Evolutionary conservation across 2,113 vertebrate species (phyloP).

Genomic region (Hypomesus transpacificus): DNA sequence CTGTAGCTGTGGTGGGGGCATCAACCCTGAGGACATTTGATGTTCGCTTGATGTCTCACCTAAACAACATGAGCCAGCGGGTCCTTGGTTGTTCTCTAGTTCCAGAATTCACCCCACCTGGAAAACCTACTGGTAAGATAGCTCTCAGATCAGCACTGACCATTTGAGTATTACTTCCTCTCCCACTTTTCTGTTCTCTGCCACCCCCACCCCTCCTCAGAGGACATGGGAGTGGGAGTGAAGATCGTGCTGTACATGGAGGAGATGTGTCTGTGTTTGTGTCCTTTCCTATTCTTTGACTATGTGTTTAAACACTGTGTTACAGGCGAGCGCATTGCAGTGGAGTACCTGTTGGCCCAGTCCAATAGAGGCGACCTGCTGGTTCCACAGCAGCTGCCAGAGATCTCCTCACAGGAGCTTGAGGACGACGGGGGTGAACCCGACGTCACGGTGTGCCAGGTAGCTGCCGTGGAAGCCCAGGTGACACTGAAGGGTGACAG

Average conservation of each 20-base stretch:
- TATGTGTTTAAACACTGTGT: neutral
- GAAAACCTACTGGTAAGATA: neutral
- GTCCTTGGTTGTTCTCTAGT: slow-evolving; percentile 21
- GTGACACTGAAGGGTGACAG: too few relatives aligned
- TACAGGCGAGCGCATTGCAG: slow-evolving; percentile 34
- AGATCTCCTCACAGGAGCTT: neutral
- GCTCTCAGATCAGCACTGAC: too few relatives aligned
- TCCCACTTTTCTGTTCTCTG: too few relatives aligned
- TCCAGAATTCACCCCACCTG: slow-evolving; percentile 27
- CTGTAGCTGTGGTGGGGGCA: slow-evolving; percentile 8
- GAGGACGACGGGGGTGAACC: slow-evolving; percentile 9
- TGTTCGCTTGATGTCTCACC: slow-evolving; percentile 21
- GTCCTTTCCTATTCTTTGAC: neutral
- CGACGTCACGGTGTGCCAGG: too few relatives aligned
- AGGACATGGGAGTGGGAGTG: too few relatives aligned
- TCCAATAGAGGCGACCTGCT: slow-evolving; percentile 34
- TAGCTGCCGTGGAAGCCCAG: too few relatives aligned
- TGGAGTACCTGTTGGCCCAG: slow-evolving; percentile 33
- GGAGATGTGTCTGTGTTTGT: neutral
- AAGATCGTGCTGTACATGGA: too few relatives aligned
- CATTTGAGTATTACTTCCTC: too few relatives aligned
- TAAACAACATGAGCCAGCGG: slow-evolving; percentile 24
- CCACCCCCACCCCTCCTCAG: too few relatives aligned
- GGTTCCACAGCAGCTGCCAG: slow-evolving; percentile 12
- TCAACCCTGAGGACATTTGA: slow-evolving; percentile 7